Evolutionary conservation across 2,888 invertebrate genomes (phyloP).

Genomic region (Drosophila austrosaltans): DNA sequence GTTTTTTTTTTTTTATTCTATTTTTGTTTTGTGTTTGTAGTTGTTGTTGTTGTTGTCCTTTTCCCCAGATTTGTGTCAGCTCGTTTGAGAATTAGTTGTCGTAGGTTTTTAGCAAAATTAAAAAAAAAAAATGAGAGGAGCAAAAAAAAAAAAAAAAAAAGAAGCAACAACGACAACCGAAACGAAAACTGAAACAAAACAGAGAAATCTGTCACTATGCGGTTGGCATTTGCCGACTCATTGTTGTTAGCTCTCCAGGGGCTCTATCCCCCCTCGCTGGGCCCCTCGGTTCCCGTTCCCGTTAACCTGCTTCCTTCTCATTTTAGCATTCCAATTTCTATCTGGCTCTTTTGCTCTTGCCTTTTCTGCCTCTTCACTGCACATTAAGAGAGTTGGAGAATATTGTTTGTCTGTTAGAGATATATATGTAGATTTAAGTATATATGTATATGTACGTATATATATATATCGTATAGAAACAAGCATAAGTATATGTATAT

Average conservation of each 20-base stretch:
- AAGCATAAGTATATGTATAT: constrained; percentile 17
- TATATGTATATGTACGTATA: background rate
- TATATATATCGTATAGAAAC: constrained; percentile 11
- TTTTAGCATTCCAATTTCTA: constrained; percentile 10
- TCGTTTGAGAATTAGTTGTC: constrained; percentile 77
- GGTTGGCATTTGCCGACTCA: constrained; percentile 68
- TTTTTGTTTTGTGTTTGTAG: constrained; percentile 8
- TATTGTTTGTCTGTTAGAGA: constrained; percentile 19
- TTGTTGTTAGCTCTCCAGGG: constrained; percentile 56
- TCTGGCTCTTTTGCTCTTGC: constrained; percentile 5
- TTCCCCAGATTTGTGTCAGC: constrained; percentile 76
- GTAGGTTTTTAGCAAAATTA: constrained; percentile 77
- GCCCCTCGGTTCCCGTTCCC: background rate
- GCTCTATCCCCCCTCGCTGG: constrained; percentile 10
- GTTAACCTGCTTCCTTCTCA: background rate
- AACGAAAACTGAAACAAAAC: constrained; percentile 12
- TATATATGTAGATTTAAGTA: background rate
- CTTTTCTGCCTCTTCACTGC: constrained; percentile 8
- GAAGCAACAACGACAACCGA: constrained; percentile 1
- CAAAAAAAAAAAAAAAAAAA: background rate
- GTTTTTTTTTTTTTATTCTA: background rate
- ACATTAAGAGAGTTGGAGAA: constrained; percentile 13
- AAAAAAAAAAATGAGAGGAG: constrained; percentile 45
- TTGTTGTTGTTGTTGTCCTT: constrained; percentile 37
- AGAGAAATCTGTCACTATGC: constrained; percentile 60